Percentiles rank a stretch among this genome's conserved stretches.
Evolutionary conservation across 2,888 invertebrate genomes (phyloP).

Genomic region (Emmelina monodactyla): DNA sequence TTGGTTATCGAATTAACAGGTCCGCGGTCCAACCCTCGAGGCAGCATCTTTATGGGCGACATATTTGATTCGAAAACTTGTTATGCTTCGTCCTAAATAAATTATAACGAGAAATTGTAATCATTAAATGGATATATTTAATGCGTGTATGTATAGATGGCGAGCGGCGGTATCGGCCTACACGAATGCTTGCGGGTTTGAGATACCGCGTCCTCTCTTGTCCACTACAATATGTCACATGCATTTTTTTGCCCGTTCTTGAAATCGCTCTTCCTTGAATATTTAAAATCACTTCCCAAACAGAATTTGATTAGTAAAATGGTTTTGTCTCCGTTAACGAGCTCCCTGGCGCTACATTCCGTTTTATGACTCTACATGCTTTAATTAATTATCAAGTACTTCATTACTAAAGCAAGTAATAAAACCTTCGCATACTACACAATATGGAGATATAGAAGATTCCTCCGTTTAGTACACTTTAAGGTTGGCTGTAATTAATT

Average conservation of each 20-base stretch:
- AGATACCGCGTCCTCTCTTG: constrained; percentile 44
- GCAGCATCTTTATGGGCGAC: constrained; percentile 66
- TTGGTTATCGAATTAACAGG: constrained; percentile 54
- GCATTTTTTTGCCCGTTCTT: no score
- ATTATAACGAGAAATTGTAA: constrained; percentile 66
- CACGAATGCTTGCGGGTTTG: constrained; percentile 49
- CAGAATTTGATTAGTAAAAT: constrained; percentile 1
- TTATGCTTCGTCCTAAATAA: constrained; percentile 65
- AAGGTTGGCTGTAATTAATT: no score
- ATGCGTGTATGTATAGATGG: constrained; percentile 43
- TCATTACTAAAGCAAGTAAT: no score
- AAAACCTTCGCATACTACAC: no score
- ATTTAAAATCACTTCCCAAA: no score
- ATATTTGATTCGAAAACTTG: constrained; percentile 66
- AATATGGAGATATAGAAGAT: no score
- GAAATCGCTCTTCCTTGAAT: not conserved
- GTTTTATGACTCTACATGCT: not conserved
- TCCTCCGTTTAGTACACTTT: no score
- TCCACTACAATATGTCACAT: not conserved
- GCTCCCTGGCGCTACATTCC: not conserved
- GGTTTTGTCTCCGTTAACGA: not conserved
- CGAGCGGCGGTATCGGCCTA: constrained; percentile 42
- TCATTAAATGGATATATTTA: constrained; percentile 64
- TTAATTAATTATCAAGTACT: no score
- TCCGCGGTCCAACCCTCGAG: constrained; percentile 54